Evolutionary conservation across 2,888 invertebrate species (phyloP).

Genomic region (Heteromyza rotundicornis): DNA sequence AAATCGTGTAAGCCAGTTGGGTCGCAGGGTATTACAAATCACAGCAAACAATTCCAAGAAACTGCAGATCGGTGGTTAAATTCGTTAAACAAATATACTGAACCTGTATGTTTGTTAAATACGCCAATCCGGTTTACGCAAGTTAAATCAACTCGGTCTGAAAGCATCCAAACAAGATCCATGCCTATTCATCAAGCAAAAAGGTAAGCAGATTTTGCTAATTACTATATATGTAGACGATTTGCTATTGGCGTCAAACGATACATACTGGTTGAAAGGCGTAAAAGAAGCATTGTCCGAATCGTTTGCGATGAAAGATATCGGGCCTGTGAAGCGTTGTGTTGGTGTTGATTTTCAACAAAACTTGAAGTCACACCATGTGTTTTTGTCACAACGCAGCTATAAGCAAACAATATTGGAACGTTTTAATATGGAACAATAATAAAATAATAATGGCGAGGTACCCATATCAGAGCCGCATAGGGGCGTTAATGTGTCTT

Average conservation of each 20-base stretch:
- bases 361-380: constrained; percentile 8
- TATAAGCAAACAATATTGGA: constrained; percentile 28
- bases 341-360: constrained; percentile 29
- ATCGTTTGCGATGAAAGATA: constrained; percentile 32
- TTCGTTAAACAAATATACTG: not conserved
- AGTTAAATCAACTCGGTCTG: constrained; percentile 25
- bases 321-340: constrained; percentile 29
- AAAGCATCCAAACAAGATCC: constrained; percentile 27
- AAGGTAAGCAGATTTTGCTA: constrained; percentile 24
- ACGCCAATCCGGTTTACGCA: constrained; percentile 17
- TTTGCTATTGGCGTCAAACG: constrained; percentile 30
- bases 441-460: constrained; percentile 23
- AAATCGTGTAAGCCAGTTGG: not conserved
- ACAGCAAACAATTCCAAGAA: not conserved
- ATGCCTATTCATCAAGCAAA: constrained; percentile 24
- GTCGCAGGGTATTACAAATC: not conserved
- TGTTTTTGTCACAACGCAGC: constrained; percentile 1
- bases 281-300: constrained; percentile 21
- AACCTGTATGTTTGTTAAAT: not conserved
- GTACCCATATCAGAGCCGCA: constrained; percentile 26
- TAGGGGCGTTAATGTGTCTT: constrained; percentile 29
- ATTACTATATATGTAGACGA: constrained; percentile 33
- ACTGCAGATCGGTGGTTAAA: not conserved
- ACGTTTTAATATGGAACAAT: constrained; percentile 26
- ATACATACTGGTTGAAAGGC: constrained; percentile 17